These are phyloP conservation scores for Planiliza haematocheilus DNA, from an alignment of 2,113 vertebrate species.

Conservation along the genomic window DNA sequence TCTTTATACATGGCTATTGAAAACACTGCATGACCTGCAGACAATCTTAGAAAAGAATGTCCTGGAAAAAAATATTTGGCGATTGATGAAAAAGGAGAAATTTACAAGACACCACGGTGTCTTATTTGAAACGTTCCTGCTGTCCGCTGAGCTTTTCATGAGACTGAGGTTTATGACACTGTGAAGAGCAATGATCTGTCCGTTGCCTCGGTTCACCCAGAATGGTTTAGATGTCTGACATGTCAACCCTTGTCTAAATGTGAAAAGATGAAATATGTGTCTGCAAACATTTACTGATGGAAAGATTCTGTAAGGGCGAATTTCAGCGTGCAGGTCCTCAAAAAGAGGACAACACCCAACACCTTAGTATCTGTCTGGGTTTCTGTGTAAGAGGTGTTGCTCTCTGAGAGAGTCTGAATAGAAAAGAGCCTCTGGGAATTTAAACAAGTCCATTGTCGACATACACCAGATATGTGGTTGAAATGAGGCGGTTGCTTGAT, in stretches of 20 bases:
- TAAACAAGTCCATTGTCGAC: conserved; percentile 6
- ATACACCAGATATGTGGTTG: conserved; percentile 18
- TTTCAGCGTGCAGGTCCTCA: too few relatives aligned
- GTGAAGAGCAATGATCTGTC: conserved; percentile 38
- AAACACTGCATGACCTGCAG: too few relatives aligned
- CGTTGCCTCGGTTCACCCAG: conserved; percentile 32
- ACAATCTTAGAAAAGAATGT: not conserved
- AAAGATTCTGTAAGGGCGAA: too few relatives aligned
- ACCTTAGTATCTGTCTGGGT: not conserved
- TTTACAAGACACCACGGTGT: conserved; percentile 1
- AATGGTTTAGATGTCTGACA: conserved; percentile 47
- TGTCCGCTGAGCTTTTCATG: conserved; percentile 51
- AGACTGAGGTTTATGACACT: conserved; percentile 53
- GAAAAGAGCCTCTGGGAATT: not conserved
- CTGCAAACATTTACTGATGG: too few relatives aligned
- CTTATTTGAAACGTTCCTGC: conserved; percentile 38
- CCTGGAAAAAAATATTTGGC: conserved; percentile 2
- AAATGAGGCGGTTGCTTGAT: conserved; percentile 31
- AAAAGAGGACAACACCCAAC: too few relatives aligned
- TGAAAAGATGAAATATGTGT: conserved; percentile 33
- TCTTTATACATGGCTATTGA: not conserved
- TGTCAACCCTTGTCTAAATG: not conserved
- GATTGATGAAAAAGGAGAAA: not conserved
- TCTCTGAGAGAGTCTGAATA: conserved; percentile 12
- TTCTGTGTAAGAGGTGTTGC: not conserved